phyloP scores from a whole-genome alignment of 2,113 vertebrate genomes.

The Clupea harengus region DNA sequence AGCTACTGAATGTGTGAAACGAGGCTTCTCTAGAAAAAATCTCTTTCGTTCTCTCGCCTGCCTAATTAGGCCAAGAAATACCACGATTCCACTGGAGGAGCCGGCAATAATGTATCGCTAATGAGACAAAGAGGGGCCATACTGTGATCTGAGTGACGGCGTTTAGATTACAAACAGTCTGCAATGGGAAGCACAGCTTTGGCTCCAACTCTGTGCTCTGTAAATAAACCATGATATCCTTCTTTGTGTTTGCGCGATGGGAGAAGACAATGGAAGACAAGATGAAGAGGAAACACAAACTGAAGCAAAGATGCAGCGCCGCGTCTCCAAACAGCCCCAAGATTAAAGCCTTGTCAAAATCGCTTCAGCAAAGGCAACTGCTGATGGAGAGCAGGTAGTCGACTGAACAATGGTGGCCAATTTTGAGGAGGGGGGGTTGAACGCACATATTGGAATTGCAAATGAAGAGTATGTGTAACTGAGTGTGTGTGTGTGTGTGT shows the following conservation, averaged over 20 bases:
- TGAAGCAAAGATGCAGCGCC: background rate
- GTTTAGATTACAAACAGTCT: background rate
- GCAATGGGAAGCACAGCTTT: background rate
- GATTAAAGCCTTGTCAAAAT: background rate
- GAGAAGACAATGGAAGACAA: background rate
- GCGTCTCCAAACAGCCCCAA: background rate
- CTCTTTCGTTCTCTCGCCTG: background rate
- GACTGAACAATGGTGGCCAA: background rate
- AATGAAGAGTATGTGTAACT: slow-evolving; percentile 43
- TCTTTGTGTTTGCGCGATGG: background rate
- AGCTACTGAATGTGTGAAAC: background rate
- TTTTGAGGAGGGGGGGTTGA: slow-evolving; percentile 30
- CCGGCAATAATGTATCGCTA: background rate
- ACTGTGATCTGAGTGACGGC: background rate
- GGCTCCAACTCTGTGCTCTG: background rate
- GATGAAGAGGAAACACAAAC: background rate
- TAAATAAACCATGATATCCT: background rate
- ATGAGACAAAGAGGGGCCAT: slow-evolving; percentile 5
- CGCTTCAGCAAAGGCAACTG: background rate
- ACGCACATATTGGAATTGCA: slow-evolving; percentile 71
- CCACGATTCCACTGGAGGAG: background rate
- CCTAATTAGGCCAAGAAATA: background rate
- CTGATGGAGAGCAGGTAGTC: slow-evolving; percentile 27
- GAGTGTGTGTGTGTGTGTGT: background rate
- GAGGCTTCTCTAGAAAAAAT: background rate